phyloP scores from a whole-genome alignment of 2,888 invertebrate genomes.

The Parnassius glacialis region DNA sequence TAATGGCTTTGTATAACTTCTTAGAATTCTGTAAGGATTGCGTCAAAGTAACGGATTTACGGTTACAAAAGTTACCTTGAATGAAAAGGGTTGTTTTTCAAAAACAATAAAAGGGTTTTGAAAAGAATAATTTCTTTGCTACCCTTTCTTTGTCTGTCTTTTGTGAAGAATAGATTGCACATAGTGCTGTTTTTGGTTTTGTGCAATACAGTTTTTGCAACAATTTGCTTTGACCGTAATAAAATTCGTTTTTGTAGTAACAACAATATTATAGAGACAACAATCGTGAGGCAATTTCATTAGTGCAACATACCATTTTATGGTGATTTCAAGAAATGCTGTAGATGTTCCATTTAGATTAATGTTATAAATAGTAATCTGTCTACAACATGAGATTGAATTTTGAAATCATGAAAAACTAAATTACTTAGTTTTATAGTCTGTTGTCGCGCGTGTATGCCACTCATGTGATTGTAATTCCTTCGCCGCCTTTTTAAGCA shows the following conservation, averaged over 20 bases:
- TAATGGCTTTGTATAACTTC: slow-evolving; percentile 39
- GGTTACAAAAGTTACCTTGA: slow-evolving; percentile 56
- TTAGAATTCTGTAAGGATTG: slow-evolving; percentile 56
- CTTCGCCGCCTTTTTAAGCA: slow-evolving; percentile 37
- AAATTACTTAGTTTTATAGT: slow-evolving; percentile 12
- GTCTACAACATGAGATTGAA: too few relatives aligned
- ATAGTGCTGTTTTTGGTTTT: slow-evolving; percentile 53
- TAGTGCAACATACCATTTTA: not conserved
- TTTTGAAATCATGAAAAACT: slow-evolving; percentile 1
- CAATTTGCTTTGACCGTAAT: slow-evolving; percentile 8
- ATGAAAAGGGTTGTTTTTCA: slow-evolving; percentile 72
- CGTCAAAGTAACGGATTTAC: slow-evolving; percentile 65
- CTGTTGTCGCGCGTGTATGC: slow-evolving; percentile 8
- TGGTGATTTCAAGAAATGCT: not conserved
- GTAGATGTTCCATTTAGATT: not conserved
- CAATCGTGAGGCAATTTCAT: not conserved
- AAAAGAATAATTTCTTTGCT: slow-evolving; percentile 58
- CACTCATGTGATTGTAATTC: slow-evolving; percentile 19
- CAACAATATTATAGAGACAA: slow-evolving; percentile 5
- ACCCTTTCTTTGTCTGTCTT: slow-evolving; percentile 66
- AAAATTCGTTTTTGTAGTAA: not conserved
- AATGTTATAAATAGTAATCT: not conserved
- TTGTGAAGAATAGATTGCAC: slow-evolving; percentile 57
- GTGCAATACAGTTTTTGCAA: slow-evolving; percentile 41
- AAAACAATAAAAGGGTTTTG: slow-evolving; percentile 68